phyloP scores from a whole-genome alignment of 2,888 invertebrate genomes.

The Hemithea aestivaria region DNA sequence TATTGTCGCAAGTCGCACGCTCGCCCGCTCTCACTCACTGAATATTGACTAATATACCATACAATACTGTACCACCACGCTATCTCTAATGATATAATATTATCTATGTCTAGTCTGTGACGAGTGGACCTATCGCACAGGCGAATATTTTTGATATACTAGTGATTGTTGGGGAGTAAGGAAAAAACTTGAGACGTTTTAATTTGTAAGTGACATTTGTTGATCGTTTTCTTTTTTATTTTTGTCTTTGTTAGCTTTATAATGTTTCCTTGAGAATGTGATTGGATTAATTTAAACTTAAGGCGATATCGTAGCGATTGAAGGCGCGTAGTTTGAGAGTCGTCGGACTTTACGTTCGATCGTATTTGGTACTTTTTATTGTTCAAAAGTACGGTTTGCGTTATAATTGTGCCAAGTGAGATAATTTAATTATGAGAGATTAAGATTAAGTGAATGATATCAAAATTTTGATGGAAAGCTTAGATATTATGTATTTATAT shows the following conservation, averaged over 20 bases:
- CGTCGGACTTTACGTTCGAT: slow-evolving; percentile 48
- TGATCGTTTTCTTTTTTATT: slow-evolving; percentile 75
- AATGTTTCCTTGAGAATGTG: slow-evolving; percentile 63
- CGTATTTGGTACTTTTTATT: slow-evolving; percentile 53
- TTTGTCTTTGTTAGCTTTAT: slow-evolving; percentile 76
- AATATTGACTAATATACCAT: slow-evolving; percentile 14
- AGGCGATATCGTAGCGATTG: slow-evolving; percentile 56
- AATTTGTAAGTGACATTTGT: slow-evolving; percentile 77
- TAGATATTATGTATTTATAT: slow-evolving; percentile 63
- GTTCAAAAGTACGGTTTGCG: slow-evolving; percentile 68
- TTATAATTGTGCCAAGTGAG: slow-evolving; percentile 77
- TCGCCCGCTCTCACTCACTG: slow-evolving; percentile 12
- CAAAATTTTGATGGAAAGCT: slow-evolving; percentile 72
- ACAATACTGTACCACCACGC: slow-evolving; percentile 4
- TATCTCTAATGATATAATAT: slow-evolving; percentile 18
- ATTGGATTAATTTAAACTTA: slow-evolving; percentile 49
- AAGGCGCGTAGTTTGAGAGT: slow-evolving; percentile 50
- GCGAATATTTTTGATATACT: slow-evolving; percentile 69
- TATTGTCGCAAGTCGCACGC: too few relatives aligned
- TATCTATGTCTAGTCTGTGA: slow-evolving; percentile 28
- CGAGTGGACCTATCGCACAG: slow-evolving; percentile 30
- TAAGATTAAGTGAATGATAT: slow-evolving; percentile 77
- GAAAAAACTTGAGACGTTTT: slow-evolving; percentile 65
- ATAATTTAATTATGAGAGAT: slow-evolving; percentile 71
- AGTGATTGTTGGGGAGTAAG: slow-evolving; percentile 71